Percentiles rank a stretch among this genome's conserved stretches.
phyloP scores from a whole-genome alignment of 2,113 vertebrate genomes.

The Dermatemys mawii region DNA sequence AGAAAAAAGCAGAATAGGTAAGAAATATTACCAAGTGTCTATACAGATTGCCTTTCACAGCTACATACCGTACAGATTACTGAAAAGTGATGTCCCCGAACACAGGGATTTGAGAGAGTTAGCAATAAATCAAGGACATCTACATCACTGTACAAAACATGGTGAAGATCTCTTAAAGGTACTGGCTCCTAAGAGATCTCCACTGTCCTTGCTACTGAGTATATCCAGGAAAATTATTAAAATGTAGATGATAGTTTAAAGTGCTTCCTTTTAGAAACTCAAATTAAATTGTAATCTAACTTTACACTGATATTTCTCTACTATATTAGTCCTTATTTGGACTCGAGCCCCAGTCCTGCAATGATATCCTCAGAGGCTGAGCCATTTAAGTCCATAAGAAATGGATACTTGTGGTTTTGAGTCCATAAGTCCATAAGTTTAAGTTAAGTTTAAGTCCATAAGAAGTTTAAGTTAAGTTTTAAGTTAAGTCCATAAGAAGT shows the following conservation, averaged over 20 bases:
- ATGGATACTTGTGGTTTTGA: too few relatives aligned
- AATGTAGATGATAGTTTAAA: background rate
- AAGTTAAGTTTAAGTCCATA: too few relatives aligned
- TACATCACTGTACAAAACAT: background rate
- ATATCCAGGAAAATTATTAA: background rate
- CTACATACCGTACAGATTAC: background rate
- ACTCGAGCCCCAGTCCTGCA: background rate
- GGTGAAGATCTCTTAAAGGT: background rate
- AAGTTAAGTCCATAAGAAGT: too few relatives aligned
- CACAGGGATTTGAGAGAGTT: background rate
- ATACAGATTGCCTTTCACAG: background rate
- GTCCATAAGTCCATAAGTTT: too few relatives aligned
- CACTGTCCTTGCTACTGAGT: background rate
- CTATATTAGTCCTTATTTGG: background rate
- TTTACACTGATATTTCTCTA: background rate
- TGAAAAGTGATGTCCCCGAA: background rate
- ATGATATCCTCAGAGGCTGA: rapidly evolving
- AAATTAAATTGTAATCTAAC: background rate
- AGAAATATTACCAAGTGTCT: background rate
- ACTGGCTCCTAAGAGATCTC: background rate
- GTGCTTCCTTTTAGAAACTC: background rate
- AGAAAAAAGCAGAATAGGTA: background rate
- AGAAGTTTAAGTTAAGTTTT: too few relatives aligned
- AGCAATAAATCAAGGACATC: background rate
- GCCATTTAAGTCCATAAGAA: background rate